A percentile compares a stretch with the other conserved stretches of the same genome.
Evolutionary conservation across 2,888 invertebrate species (phyloP).

Genomic region (Lobophora halterata): DNA sequence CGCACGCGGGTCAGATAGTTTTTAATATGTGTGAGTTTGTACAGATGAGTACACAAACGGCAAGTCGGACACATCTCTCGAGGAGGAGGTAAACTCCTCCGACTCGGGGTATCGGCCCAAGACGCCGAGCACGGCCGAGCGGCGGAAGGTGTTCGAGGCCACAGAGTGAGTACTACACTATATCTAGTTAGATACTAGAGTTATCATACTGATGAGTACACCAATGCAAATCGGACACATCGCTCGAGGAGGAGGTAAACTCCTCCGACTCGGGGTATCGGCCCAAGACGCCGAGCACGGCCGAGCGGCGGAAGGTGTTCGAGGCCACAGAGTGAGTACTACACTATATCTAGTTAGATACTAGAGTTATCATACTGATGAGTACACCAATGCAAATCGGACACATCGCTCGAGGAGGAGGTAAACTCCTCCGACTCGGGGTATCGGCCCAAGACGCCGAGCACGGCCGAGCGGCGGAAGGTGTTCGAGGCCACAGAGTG

Average conservation of each 20-base stretch:
- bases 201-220: slow-evolving; percentile 69
- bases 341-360: no score
- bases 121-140: slow-evolving; percentile 89
- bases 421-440: slow-evolving; percentile 83
- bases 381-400: slow-evolving; percentile 81
- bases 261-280: slow-evolving; percentile 84
- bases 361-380: no score
- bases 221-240: slow-evolving; percentile 83
- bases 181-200: no score
- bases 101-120: slow-evolving; percentile 86
- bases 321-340: slow-evolving; percentile 78
- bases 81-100: slow-evolving; percentile 82
- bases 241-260: slow-evolving; percentile 82
- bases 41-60: slow-evolving; percentile 78
- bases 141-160: slow-evolving; percentile 86
- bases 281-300: slow-evolving; percentile 88
- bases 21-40: slow-evolving; percentile 6
- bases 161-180: slow-evolving; percentile 74
- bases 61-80: slow-evolving; percentile 82
- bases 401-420: slow-evolving; percentile 82
- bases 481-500: slow-evolving; percentile 82
- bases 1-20: not conserved
- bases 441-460: slow-evolving; percentile 87
- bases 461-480: slow-evolving; percentile 90
- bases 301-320: slow-evolving; percentile 88